Percentiles rank a stretch among this genome's conserved stretches.
Evolutionary conservation across 2,113 vertebrate genomes (phyloP).

Genomic region (Colius striatus): DNA sequence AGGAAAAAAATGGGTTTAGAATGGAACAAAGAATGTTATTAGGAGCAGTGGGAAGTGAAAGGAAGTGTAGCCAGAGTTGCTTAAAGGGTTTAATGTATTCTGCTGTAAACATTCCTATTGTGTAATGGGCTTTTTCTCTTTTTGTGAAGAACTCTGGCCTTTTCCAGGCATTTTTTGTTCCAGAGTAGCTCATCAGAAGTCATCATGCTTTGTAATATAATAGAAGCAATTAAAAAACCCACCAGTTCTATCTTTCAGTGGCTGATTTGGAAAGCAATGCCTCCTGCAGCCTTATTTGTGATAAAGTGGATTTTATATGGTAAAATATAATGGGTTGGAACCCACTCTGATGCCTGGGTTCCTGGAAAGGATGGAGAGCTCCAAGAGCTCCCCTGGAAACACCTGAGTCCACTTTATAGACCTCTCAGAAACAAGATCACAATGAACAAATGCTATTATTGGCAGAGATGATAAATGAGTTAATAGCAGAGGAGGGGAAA

Average conservation of each 20-base stretch:
- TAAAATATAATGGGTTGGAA: neutral
- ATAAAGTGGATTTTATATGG: neutral
- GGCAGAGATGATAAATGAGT: too few species aligned
- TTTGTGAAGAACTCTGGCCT: neutral
- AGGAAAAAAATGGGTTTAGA: conserved; percentile 12
- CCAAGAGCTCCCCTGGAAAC: neutral
- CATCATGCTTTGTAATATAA: neutral
- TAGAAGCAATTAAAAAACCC: neutral
- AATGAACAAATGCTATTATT: neutral
- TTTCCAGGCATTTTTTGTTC: conserved; percentile 8
- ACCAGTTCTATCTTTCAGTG: neutral
- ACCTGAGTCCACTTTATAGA: neutral
- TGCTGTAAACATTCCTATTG: neutral
- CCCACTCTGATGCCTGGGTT: neutral
- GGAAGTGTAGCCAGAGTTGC: conserved; percentile 18
- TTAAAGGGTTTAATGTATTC: neutral
- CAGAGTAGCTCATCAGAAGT: neutral
- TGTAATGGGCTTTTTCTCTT: neutral
- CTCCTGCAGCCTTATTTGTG: neutral
- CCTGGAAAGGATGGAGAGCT: neutral
- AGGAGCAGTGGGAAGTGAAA: conserved; percentile 32
- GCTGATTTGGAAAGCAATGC: neutral
- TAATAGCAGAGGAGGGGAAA: neutral
- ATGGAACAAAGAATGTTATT: conserved; percentile 54
- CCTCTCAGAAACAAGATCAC: neutral